Evolutionary conservation across 2,113 vertebrate species (phyloP).

Genomic region (Trichechus manatus): DNA sequence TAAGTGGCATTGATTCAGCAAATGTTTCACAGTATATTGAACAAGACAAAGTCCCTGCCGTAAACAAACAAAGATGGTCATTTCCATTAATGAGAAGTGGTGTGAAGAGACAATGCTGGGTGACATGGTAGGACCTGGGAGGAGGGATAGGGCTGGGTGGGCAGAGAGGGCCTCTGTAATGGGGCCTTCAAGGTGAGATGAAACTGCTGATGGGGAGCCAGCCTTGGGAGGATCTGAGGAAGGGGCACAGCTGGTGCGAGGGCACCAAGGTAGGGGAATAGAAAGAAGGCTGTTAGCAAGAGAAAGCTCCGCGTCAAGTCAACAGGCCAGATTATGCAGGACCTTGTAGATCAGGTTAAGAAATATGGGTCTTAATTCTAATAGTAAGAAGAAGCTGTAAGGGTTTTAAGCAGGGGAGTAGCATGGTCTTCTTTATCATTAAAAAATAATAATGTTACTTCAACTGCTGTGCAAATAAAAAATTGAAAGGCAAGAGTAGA

Average conservation of each 20-base stretch:
- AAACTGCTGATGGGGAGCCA: not conserved
- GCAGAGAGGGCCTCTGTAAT: not conserved
- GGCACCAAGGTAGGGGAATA: not conserved
- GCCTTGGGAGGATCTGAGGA: not conserved
- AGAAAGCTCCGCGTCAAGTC: rapidly evolving
- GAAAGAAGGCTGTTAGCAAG: not conserved
- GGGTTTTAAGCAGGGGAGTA: not conserved
- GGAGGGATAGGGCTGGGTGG: not conserved
- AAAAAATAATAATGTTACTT: not conserved
- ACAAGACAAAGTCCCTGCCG: not conserved
- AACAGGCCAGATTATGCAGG: too few relatives aligned
- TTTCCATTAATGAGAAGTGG: not conserved
- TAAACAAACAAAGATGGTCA: rapidly evolving
- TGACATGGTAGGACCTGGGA: not conserved
- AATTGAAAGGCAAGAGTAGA: not conserved
- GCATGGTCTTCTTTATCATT: not conserved
- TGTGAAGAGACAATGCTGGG: not conserved
- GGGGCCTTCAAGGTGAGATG: not conserved
- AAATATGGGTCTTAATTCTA: not conserved
- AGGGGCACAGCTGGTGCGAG: not conserved
- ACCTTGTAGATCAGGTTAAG: not conserved
- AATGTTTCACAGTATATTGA: not conserved
- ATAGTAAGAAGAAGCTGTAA: rapidly evolving
- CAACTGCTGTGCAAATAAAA: rapidly evolving
- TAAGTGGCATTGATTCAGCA: not conserved